These are phyloP conservation scores for Drosophila ficusphila DNA, from an alignment of 1,140 invertebrate species.

Conservation along the genomic window DNA sequence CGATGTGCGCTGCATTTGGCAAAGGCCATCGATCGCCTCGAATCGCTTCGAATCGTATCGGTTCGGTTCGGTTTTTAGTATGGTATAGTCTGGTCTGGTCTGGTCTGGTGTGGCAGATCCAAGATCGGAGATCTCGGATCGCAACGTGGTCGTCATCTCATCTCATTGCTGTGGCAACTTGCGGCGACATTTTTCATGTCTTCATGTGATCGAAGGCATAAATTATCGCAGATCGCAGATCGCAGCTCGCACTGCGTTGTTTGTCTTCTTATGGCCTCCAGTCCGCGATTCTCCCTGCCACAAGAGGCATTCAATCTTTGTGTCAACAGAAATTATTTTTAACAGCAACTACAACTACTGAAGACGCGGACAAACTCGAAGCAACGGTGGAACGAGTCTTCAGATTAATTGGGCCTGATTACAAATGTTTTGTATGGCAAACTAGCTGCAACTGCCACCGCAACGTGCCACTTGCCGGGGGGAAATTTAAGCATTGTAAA, in stretches of 20 bases:
- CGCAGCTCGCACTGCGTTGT: constrained; percentile 32
- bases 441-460: constrained; percentile 49
- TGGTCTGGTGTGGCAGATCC: constrained; percentile 4
- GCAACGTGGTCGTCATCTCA: constrained; percentile 64
- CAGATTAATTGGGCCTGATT: constrained; percentile 79
- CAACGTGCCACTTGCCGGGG: constrained; percentile 18
- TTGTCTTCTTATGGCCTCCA: constrained; percentile 32
- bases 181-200: constrained; percentile 82
- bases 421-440: constrained; percentile 75
- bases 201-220: constrained; percentile 81
- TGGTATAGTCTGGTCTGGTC: neutral
- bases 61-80: constrained; percentile 4
- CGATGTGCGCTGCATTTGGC: constrained; percentile 58
- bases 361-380: constrained; percentile 20
- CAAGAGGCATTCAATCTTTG: constrained; percentile 76
- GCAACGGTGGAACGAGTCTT: constrained; percentile 28
- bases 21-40: constrained; percentile 62
- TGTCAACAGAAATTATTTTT: constrained; percentile 83
- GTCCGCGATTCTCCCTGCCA: constrained; percentile 9
- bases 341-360: constrained; percentile 66
- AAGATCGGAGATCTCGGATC: constrained; percentile 32
- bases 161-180: constrained; percentile 67
- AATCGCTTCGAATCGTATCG: constrained; percentile 26
- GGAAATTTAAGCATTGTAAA: constrained; percentile 55
- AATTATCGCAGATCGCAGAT: constrained; percentile 73